Evolutionary conservation across 2,797 vertebrate species (phyloP).

Genomic region (Okamejei kenojei): DNA sequence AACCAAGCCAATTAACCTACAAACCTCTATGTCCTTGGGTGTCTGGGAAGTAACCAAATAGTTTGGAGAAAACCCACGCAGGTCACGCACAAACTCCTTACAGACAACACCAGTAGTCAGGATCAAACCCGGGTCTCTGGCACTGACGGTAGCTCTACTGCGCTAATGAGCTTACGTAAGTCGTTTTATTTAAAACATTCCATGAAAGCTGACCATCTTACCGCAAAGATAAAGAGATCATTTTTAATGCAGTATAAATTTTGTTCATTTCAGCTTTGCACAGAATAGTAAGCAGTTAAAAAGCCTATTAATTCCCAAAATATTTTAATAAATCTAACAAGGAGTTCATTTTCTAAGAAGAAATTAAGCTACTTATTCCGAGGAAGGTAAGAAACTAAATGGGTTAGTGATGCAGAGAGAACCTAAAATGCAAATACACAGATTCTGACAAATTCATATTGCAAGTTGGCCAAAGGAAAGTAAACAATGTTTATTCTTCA

Average conservation of each 20-base stretch:
- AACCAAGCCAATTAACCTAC: too few relatives aligned
- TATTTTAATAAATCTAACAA: background rate
- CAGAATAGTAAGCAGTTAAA: background rate
- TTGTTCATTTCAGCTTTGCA: background rate
- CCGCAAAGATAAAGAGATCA: background rate
- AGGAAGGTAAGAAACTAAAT: background rate
- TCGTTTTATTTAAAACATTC: background rate
- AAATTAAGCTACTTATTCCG: background rate
- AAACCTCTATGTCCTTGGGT: too few relatives aligned
- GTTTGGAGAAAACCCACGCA: too few relatives aligned
- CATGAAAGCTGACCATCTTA: background rate
- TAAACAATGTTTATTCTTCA: background rate
- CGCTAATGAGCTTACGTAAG: background rate
- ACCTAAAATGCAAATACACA: background rate
- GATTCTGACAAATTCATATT: background rate
- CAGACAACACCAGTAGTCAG: too few relatives aligned
- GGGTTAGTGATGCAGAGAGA: background rate
- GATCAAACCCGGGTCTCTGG: too few relatives aligned
- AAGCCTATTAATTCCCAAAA: background rate
- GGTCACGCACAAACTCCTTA: too few relatives aligned
- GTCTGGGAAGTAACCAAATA: too few relatives aligned
- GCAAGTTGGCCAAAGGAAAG: background rate
- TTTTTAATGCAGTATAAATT: background rate
- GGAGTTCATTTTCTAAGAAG: background rate
- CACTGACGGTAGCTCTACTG: too few relatives aligned